phyloP scores from a whole-genome alignment of 2,888 invertebrate species.

The Pandemis heparana region DNA sequence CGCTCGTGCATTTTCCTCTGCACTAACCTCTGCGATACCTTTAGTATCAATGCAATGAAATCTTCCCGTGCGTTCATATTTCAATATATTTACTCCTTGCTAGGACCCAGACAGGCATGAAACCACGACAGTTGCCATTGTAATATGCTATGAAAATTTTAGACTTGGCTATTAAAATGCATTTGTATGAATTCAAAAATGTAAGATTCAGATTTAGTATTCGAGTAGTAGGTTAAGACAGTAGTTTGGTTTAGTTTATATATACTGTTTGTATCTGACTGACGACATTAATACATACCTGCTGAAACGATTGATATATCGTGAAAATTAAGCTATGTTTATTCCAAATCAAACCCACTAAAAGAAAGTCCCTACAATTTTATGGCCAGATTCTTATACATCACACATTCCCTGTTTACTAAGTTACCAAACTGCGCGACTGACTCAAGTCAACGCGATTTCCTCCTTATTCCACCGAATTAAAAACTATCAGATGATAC shows the following conservation, averaged over 20 bases:
- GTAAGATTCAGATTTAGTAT: no score
- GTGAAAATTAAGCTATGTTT: not conserved
- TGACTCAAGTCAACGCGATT: not conserved
- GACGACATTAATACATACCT: no score
- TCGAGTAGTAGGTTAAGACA: no score
- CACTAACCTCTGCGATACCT: not conserved
- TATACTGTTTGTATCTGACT: no score
- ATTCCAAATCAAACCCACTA: not conserved
- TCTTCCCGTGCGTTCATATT: no score
- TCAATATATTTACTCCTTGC: no score
- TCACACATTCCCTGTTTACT: conserved; percentile 27
- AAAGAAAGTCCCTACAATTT: conserved; percentile 11
- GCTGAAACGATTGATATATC: no score
- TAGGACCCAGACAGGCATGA: no score
- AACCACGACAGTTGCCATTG: not conserved
- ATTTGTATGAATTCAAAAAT: not conserved
- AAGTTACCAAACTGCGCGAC: conserved; percentile 24
- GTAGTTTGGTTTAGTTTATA: no score
- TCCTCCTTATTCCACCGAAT: conserved; percentile 8
- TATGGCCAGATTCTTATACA: conserved; percentile 18
- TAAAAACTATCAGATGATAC: conserved; percentile 26
- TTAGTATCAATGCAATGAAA: no score
- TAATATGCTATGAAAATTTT: not conserved
- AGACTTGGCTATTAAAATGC: not conserved
- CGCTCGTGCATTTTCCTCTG: not conserved